Percentiles rank a stretch among this genome's conserved stretches.
Conservation (phyloP, 2,888 invertebrate species). For the Leptothorax acervorum region DNA sequence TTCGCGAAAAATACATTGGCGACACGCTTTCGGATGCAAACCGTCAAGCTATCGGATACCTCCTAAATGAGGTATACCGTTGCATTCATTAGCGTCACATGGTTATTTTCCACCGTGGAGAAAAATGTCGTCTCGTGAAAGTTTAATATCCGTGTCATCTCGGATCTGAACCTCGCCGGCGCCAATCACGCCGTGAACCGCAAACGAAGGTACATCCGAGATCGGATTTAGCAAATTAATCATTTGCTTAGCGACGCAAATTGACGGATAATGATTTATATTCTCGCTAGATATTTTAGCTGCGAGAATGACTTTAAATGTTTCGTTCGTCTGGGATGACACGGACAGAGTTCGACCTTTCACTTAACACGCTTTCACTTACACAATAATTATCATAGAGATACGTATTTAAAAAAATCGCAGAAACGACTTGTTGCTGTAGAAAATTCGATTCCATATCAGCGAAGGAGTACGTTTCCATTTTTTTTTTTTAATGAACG, state of each 20-base stretch:
- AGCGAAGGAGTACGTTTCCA: neutral
- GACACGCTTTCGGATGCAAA: neutral
- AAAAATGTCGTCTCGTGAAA: conserved; percentile 21
- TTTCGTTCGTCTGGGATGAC: neutral
- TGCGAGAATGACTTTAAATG: neutral
- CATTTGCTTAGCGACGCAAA: neutral
- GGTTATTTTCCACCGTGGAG: conserved; percentile 7
- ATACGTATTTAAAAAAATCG: neutral
- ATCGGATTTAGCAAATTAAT: neutral
- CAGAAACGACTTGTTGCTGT: neutral
- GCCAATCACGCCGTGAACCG: neutral
- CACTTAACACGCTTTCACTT: neutral
- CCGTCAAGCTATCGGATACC: neutral
- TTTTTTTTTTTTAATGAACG: neutral
- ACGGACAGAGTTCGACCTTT: neutral
- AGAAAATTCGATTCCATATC: neutral
- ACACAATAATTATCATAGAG: neutral
- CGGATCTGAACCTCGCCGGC: neutral
- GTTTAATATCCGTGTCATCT: conserved; percentile 23
- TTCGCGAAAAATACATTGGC: neutral
- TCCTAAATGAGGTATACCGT: conserved; percentile 25
- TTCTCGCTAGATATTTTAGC: neutral
- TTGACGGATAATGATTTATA: neutral
- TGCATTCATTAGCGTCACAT: conserved; percentile 30
- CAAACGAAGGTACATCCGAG: neutral